Evolutionary conservation across 2,797 vertebrate species (phyloP), one percentile per base, ranked within the genome.

Genomic region (Sparus aurata): DNA sequence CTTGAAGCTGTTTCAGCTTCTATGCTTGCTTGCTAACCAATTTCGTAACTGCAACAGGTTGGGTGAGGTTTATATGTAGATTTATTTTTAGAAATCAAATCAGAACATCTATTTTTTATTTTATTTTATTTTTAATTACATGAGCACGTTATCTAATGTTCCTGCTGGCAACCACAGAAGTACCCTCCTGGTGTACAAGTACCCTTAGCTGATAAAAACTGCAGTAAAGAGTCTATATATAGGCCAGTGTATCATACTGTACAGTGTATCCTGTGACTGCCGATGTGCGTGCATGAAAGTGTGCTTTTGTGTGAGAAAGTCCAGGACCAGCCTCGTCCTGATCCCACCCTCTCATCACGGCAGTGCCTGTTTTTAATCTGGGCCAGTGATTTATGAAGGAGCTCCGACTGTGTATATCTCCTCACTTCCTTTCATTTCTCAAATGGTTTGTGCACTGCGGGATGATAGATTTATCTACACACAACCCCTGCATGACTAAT

Each of bases 401-500:
- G 95, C 96, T 95, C 93, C 69, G 94, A 90, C 94, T 94, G 89
- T 95, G 96, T 96, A 86, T 95, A 96, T 96, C 96, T 96, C 96
- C 95, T 96, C 96, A 96, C 96, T 98, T 97, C 97, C 97, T 97
- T 97, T 98, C 97, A 97, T 98, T 98, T 97, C 96, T 97, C 97
- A 96, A 96, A 97, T 96, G 96, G 96, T 97, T 98, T 97, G 96
- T 96, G 96, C 96, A 95, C 96, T 92, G 94, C 94, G 93, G 96
- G 96, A 97, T 98, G 97, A 98, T 97, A 97, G 97, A 98, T 98
- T 97, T 97, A 97, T 98, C 97, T 96, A 95, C 96, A 96, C 96
- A 96, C 96, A 96, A 95, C 94, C 95, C 96, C 96, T 96, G 97
- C 97, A 97, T 98, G 97, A 98, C 97, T 97, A 97, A 98, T 98